Conservation (phyloP, 1,140 invertebrate species). For the Listronotus oregonensis region DNA sequence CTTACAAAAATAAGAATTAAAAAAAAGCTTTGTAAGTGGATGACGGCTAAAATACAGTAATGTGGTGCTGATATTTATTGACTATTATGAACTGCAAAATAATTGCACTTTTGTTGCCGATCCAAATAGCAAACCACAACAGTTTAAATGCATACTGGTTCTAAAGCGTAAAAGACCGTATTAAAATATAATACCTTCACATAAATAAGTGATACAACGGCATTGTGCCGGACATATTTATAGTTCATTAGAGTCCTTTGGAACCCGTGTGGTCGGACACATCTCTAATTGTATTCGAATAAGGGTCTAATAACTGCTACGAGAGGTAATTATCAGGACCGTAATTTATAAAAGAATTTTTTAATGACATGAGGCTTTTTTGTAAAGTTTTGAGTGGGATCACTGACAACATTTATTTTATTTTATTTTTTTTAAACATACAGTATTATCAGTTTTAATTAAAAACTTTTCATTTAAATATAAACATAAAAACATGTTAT, state of each 20-base stretch:
- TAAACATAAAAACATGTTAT: too few species aligned
- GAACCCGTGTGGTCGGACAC: slow-evolving; percentile 51
- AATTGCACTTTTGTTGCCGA: slow-evolving; percentile 21
- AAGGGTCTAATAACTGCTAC: slow-evolving; percentile 53
- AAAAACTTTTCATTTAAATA: too few species aligned
- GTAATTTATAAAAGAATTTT: too few species aligned
- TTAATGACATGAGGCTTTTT: too few species aligned
- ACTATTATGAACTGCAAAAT: slow-evolving; percentile 29
- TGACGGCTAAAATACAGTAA: neutral
- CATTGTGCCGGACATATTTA: slow-evolving; percentile 53
- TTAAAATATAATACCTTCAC: slow-evolving; percentile 51
- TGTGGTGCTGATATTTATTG: slow-evolving; percentile 16
- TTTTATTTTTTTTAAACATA: too few species aligned
- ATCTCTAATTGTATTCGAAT: slow-evolving; percentile 55
- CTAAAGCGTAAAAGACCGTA: slow-evolving; percentile 39
- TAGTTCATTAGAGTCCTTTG: slow-evolving; percentile 52
- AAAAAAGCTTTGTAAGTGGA: neutral
- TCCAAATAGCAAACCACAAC: slow-evolving; percentile 15
- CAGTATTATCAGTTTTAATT: too few species aligned
- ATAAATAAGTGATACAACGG: slow-evolving; percentile 53
- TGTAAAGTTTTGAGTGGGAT: too few species aligned
- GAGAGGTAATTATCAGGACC: slow-evolving; percentile 35
- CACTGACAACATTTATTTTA: too few species aligned
- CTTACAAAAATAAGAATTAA: slow-evolving; percentile 1
- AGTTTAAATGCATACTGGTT: slow-evolving; percentile 5